phyloP scores from a whole-genome alignment of 2,888 invertebrate genomes.

The Dysmachus trigonus region DNA sequence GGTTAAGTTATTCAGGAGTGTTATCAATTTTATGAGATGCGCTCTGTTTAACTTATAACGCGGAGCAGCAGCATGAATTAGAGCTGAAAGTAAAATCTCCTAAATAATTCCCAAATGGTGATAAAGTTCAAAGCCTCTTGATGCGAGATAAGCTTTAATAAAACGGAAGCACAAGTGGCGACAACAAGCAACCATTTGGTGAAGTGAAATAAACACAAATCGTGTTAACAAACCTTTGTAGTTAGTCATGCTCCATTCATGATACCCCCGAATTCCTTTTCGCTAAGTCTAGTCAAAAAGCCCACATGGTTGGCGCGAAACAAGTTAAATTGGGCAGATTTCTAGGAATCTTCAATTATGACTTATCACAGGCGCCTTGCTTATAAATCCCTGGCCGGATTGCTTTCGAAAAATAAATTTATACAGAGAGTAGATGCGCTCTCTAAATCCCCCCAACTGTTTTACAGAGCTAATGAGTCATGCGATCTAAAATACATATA shows the following conservation, averaged over 20 bases:
- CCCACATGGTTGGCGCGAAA: conserved; percentile 1
- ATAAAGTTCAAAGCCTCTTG: neutral
- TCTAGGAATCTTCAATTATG: conserved; percentile 24
- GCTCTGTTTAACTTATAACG: neutral
- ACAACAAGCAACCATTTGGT: neutral
- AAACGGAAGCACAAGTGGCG: neutral
- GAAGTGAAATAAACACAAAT: neutral
- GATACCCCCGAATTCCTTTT: neutral
- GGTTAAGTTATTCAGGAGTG: neutral
- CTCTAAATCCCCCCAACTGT: neutral
- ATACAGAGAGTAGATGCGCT: neutral
- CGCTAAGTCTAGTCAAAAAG: neutral
- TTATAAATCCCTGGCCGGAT: neutral
- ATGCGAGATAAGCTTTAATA: neutral
- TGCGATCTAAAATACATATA: neutral
- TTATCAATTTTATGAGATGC: neutral
- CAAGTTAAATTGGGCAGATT: conserved; percentile 13
- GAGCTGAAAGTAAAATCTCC: neutral
- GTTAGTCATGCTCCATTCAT: neutral
- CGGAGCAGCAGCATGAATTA: neutral
- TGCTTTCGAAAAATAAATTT: conserved; percentile 1
- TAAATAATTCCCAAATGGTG: neutral
- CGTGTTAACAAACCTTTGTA: neutral
- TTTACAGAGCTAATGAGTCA: neutral
- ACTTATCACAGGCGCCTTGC: conserved; percentile 6